Conservation (phyloP, 2,888 invertebrate species). For the Laothoe populi region DNA sequence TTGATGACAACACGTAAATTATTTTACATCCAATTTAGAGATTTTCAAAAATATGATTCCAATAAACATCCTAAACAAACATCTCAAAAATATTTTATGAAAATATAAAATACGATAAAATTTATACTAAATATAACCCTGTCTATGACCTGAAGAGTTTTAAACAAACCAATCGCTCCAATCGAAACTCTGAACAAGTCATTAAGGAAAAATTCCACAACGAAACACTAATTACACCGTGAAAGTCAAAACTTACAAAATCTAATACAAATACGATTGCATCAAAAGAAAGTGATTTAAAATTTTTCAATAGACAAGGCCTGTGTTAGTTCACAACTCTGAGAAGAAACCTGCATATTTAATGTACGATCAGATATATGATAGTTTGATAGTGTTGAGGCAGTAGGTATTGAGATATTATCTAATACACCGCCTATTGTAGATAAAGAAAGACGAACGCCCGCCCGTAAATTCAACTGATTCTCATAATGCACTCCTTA, state of each 20-base stretch:
- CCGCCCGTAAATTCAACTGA: slow-evolving; percentile 9
- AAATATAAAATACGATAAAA: slow-evolving; percentile 85
- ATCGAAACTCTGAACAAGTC: slow-evolving; percentile 80
- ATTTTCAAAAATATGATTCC: slow-evolving; percentile 82
- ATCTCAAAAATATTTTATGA: slow-evolving; percentile 84
- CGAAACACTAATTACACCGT: slow-evolving; percentile 35
- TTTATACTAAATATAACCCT: slow-evolving; percentile 85
- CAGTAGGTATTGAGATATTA: slow-evolving; percentile 5
- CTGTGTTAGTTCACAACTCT: slow-evolving; percentile 70
- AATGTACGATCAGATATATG: slow-evolving; percentile 40
- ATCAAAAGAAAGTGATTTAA: slow-evolving; percentile 30
- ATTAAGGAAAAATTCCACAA: slow-evolving; percentile 56
- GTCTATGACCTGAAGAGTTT: slow-evolving; percentile 85
- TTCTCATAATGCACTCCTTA: slow-evolving; percentile 14
- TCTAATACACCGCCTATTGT: neutral
- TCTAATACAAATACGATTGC: slow-evolving; percentile 30
- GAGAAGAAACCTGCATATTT: slow-evolving; percentile 61
- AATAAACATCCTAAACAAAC: slow-evolving; percentile 82
- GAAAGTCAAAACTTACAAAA: slow-evolving; percentile 29
- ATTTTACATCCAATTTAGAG: slow-evolving; percentile 74
- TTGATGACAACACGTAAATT: slow-evolving; percentile 71
- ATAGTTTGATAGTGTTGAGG: slow-evolving; percentile 37
- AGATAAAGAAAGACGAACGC: slow-evolving; percentile 17
- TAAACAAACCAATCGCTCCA: slow-evolving; percentile 66
- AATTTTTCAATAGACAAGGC: slow-evolving; percentile 65